Base-by-base conservation (phyloP, 2,888 invertebrate genomes). In the Pseudococcus jackbeardsleyi region DNA sequence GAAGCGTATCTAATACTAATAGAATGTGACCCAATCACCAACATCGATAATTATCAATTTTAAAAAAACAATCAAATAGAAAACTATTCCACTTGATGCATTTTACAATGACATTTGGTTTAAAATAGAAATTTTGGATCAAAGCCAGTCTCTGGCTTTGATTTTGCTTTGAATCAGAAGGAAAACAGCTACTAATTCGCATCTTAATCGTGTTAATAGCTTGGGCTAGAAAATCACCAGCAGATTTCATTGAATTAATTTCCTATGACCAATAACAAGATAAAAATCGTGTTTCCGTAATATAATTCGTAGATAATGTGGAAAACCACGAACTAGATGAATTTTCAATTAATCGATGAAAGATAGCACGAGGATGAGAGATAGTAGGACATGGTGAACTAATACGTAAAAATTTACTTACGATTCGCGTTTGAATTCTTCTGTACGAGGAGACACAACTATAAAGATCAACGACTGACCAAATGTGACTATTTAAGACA, bases 41-140 rank as follows among this genome's bases (percentile, higher is more conserved):
- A 79, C 39, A 79, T 79, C 42, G 17, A 8, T 79, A 79, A n/a
- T 42, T n/a, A 39, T 39, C 15, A 12, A 26, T 72, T 79, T 42
- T 3, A 33, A 19, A 42, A 79, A 79, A 3, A 79, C 7, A 79
- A 26, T 33, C 8, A 39, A 72, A n/a, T 42, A 17, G n/a, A 7
- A 79, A 79, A 77, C 26, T 22, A 77, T 19, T 19, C 6, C 19
- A 42, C 46, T 42, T 17, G 5, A 33, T 15, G 26, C 26, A 72
- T 79, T 17, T 46, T 19, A 42, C 79, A 79, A 79, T 42, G 39
- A 79, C 79, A 79, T 22, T 6, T 42, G 19, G 2, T 79, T 79
- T 42, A 42, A 79, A 79, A 79, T 79, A 79, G 79, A 79, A 42
- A 42, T 42, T 26, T 42, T 79, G 79, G 79, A 39, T 42, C 46